These are phyloP conservation scores for Drosophila affinis DNA, from an alignment of 2,888 invertebrate genomes.

Conservation along the genomic window DNA sequence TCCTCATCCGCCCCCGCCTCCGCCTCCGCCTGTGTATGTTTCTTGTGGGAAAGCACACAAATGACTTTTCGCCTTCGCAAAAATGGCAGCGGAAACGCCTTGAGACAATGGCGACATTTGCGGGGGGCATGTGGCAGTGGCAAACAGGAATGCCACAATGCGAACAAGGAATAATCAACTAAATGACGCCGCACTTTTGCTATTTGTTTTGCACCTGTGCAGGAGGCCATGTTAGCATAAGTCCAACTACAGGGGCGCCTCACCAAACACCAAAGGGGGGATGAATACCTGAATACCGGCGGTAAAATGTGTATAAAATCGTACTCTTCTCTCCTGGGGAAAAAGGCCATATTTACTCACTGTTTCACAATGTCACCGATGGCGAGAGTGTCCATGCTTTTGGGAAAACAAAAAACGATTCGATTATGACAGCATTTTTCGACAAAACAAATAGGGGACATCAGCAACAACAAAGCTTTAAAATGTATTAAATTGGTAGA, in stretches of 20 bases:
- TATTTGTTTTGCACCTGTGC: conserved; percentile 49
- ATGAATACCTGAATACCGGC: no score
- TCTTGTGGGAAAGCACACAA: conserved; percentile 47
- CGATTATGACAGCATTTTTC: not conserved
- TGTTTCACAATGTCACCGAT: not conserved
- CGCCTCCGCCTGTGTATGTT: conserved; percentile 13
- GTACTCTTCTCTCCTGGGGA: not conserved
- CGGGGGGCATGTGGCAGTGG: conserved; percentile 39
- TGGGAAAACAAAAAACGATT: not conserved
- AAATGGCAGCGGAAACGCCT: conserved; percentile 50
- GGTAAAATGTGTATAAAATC: not conserved
- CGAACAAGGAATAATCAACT: conserved; percentile 59
- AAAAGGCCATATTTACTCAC: not conserved
- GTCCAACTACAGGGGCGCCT: conserved; percentile 20
- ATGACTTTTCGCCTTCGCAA: conserved; percentile 47
- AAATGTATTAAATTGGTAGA: not conserved
- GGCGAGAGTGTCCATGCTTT: no score
- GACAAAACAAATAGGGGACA: not conserved
- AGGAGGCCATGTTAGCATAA: conserved; percentile 1
- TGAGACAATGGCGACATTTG: conserved; percentile 65
- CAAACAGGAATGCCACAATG: conserved; percentile 27
- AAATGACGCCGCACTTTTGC: conserved; percentile 54
- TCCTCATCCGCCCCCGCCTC: not conserved
- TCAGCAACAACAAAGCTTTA: not conserved
- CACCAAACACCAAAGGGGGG: not conserved